These are phyloP conservation scores for Leptopilina myrica DNA, from an alignment of 2,888 invertebrate species.

Conservation along the genomic window DNA sequence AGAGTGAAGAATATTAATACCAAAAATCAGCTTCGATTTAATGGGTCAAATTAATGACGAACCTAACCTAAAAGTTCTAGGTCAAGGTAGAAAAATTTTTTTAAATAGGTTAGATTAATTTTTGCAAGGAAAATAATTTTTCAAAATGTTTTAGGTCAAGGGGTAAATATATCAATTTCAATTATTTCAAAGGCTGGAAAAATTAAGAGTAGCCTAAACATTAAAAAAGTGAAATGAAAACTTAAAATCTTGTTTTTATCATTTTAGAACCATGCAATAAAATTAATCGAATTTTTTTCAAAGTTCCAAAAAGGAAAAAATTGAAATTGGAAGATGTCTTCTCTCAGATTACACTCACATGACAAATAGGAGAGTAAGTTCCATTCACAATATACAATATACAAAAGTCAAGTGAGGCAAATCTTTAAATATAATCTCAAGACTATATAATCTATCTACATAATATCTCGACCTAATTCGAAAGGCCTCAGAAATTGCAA, in stretches of 20 bases:
- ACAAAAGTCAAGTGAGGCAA: neutral
- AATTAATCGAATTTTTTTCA: neutral
- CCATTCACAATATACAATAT: neutral
- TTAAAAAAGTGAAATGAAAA: too few species aligned
- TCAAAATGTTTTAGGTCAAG: too few species aligned
- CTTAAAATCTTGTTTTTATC: neutral
- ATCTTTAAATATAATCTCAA: neutral
- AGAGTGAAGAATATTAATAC: too few species aligned
- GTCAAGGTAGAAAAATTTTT: too few species aligned
- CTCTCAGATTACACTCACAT: neutral
- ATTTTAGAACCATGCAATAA: neutral
- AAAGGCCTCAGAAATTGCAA: constrained; percentile 12
- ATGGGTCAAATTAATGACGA: too few species aligned
- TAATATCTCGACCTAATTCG: constrained; percentile 29
- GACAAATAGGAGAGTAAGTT: neutral
- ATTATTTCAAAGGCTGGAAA: too few species aligned
- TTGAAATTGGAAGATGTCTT: neutral
- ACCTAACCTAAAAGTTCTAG: too few species aligned
- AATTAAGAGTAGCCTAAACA: too few species aligned
- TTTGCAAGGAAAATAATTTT: too few species aligned
- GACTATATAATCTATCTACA: constrained; percentile 1
- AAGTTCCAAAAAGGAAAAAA: neutral
- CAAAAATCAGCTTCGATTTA: too few species aligned
- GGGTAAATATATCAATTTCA: too few species aligned
- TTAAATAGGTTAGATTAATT: too few species aligned